Conservation (phyloP, 2,113 vertebrate species). For the Galeopterus variegatus region DNA sequence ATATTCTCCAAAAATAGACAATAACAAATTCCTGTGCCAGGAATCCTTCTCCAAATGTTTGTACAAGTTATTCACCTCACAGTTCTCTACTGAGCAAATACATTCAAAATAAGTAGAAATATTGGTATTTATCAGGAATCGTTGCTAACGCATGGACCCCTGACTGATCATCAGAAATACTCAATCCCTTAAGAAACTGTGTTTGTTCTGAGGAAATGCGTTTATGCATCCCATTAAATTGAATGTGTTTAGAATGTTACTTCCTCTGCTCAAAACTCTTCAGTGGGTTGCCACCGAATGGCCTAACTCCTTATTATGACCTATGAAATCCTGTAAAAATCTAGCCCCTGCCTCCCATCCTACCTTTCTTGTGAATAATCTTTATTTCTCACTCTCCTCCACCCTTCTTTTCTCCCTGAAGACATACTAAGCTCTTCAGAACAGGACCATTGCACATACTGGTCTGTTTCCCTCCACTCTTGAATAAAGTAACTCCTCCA, state of each 20-base stretch:
- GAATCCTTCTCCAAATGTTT: constrained; percentile 23
- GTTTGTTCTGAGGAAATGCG: neutral
- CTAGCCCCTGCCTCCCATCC: neutral
- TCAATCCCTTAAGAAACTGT: neutral
- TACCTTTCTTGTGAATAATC: neutral
- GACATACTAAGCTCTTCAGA: accelerated
- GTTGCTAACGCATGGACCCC: neutral
- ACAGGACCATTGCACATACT: neutral
- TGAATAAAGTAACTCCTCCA: neutral
- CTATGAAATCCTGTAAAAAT: neutral
- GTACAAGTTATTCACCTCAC: neutral
- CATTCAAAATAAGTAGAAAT: neutral
- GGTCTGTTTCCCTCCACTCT: neutral
- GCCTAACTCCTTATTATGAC: neutral
- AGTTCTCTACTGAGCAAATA: neutral
- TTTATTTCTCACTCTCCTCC: neutral
- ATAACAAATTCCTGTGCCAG: neutral
- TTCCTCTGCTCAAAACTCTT: neutral
- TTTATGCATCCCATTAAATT: neutral
- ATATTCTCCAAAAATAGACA: constrained; percentile 11
- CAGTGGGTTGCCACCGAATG: neutral
- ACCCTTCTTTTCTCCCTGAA: neutral
- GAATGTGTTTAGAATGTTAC: neutral
- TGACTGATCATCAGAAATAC: neutral
- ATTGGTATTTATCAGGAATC: neutral